A percentile compares a stretch with the other conserved stretches of the same genome.
phyloP scores from a whole-genome alignment of 1,140 invertebrate species.

The Mya arenaria region DNA sequence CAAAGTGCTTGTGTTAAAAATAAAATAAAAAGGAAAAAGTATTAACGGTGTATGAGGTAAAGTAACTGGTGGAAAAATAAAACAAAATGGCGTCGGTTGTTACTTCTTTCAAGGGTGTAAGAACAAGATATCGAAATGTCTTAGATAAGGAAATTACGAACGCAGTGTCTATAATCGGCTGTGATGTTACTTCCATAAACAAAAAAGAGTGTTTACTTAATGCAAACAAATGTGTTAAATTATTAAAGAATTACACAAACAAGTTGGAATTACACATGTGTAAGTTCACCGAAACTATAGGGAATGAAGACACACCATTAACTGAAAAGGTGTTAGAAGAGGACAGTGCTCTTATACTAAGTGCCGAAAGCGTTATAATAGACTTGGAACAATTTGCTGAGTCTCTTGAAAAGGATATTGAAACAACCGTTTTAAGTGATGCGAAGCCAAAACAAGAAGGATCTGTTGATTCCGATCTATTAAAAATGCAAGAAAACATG shows the following conservation, averaged over 20 bases:
- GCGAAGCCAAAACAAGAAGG: not conserved
- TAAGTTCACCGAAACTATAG: not conserved
- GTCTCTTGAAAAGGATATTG: not conserved
- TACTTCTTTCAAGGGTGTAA: not conserved
- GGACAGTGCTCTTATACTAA: not conserved
- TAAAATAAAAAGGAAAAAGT: too few relatives aligned
- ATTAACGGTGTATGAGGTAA: too few relatives aligned
- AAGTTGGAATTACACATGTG: slow-evolving; percentile 1
- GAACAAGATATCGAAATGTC: not conserved
- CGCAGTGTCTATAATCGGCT: not conserved
- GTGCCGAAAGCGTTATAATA: not conserved
- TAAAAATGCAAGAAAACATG: not conserved
- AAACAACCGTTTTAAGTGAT: too few relatives aligned
- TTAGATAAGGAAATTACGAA: slow-evolving; percentile 25
- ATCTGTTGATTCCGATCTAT: not conserved
- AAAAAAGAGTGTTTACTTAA: not conserved
- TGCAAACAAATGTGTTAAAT: not conserved
- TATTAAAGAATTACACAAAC: not conserved
- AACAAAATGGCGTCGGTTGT: too few relatives aligned
- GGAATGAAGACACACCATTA: not conserved
- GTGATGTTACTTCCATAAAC: not conserved
- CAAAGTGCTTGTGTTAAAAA: too few relatives aligned
- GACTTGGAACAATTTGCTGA: not conserved
- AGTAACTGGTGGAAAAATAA: too few relatives aligned
- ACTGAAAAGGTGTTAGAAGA: slow-evolving; percentile 4